Evolutionary conservation across 2,113 vertebrate species (phyloP).

Genomic region (Anoplopoma fimbria): DNA sequence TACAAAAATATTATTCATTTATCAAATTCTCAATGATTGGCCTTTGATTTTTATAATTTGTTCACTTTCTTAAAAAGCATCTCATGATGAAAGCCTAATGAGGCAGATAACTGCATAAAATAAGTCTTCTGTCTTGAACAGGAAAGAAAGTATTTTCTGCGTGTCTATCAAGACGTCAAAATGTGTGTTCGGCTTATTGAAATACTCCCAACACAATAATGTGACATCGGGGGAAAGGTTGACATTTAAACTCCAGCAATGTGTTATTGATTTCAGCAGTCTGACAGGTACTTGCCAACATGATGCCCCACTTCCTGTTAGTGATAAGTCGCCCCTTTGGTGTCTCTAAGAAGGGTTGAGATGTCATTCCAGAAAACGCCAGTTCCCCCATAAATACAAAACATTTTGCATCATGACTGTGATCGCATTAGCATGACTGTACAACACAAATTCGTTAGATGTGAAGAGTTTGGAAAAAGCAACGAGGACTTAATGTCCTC

Average conservation of each 20-base stretch:
- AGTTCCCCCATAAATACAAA: neutral
- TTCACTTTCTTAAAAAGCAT: slow-evolving; percentile 25
- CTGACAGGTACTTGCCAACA: slow-evolving; percentile 37
- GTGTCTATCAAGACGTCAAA: slow-evolving; percentile 1
- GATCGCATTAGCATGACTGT: neutral
- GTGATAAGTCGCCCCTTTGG: neutral
- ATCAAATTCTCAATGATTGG: slow-evolving; percentile 22
- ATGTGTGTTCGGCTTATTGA: slow-evolving; percentile 39
- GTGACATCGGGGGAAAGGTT: slow-evolving; percentile 37
- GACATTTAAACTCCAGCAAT: slow-evolving; percentile 49
- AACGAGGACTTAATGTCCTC: too few species aligned
- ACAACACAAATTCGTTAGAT: neutral
- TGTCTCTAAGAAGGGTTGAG: neutral
- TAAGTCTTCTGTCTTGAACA: neutral
- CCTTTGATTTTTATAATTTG: neutral
- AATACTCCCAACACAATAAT: slow-evolving; percentile 31
- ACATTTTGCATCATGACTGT: neutral
- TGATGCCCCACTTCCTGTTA: slow-evolving; percentile 22
- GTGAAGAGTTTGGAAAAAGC: neutral
- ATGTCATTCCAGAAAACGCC: neutral
- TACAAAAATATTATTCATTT: slow-evolving; percentile 16
- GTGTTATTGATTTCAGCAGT: slow-evolving; percentile 29
- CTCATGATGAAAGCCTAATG: slow-evolving; percentile 21
- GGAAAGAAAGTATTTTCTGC: neutral
- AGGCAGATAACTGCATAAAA: slow-evolving; percentile 24